Evolutionary conservation across 1,140 invertebrate genomes (phyloP), one percentile per base, ranked within the genome.

Genomic region (Bombus turneri): DNA sequence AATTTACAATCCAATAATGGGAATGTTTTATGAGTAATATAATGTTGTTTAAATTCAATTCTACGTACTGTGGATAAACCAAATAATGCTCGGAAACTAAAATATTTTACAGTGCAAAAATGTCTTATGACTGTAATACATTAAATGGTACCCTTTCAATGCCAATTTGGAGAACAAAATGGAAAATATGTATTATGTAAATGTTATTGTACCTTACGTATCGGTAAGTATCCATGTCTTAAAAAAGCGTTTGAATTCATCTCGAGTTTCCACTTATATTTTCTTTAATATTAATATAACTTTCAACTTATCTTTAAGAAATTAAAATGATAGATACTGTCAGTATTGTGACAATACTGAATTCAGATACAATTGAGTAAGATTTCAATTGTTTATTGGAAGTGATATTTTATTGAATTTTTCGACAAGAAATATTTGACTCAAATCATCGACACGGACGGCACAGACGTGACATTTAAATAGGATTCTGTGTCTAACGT

Each of bases 221-320:
- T 91, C 59, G 91, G 92, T 69, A 94, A 85, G 71, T 41, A 43
- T 41, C 91, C 91, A 66, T 88, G 71, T 86, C 72, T 91, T n/a
- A 66, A 41, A 43, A 87, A 80, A 47, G 1, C 66, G 31, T 68
- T 28, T 39, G 76, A 75, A 71, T 43, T 76, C 87, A 86, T 88
- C 0, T 66, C 47, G 71, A 15, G 2, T 12, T 4, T 47, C 10
- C 2, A 68, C 12, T 25, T 25, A 31, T 74, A 3, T 28, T 22
- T n/a, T 31, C 12, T 2, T 9, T 37, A 53, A 25, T 12, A 28
- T 53, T 10, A 31, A 53, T 28, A 18, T 39, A 4, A 31, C 39
- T 39, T 8, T 47, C 39, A 66, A 82, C 81, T 72, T 66, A 47
- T 22, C 9, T 28, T 22, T 25, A 13, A n/a, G 13, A 22, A 66